Evolutionary conservation across 1,140 invertebrate species (phyloP), one percentile per base, ranked within the genome.

Genomic region (Pinna nobilis): DNA sequence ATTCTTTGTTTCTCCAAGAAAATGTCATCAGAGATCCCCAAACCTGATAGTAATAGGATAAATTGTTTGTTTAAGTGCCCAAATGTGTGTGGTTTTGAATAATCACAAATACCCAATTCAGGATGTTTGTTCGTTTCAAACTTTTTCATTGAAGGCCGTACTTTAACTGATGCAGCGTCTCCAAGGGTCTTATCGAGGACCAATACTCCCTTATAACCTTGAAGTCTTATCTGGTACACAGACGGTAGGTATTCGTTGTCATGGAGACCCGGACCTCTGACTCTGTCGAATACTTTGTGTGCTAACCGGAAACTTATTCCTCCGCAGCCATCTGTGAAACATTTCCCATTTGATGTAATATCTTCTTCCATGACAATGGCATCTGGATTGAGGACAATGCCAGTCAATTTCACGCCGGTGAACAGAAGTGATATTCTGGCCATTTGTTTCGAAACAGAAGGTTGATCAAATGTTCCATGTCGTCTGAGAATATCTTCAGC

Each of bases 1-100:
- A 70, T 51, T 1, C 35, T 47, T 61, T 70, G 41, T 41, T 70
- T 57, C 28, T 61, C 57, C 20, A 70, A 18, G 47, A 70, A 70
- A 23, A 61, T 59, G 13, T 33, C 39, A 51, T 70, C 68, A 28
- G 41, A 23, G 15, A 70, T 59, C 28, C 68, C 68, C 6, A 70
- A 33, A 3, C 59, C 68, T 37, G 68, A 63, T 20, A 70, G 23
- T 5, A 70, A 35, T 30, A 59, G 61, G 3, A 70, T 70, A 23
- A 63, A 44, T 53, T 70, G 68, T 63, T 59, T 70, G 32, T 70
- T 70, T 39, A 61, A 23, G 20, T 70, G 20, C 15, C 3, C 32
- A 23, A 53, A 51, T 51, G n/a, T 18, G n/a, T 20, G n/a, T n/a
- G n/a, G 9, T n/a, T 50, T n/a, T n/a, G n/a, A 35, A 59, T 30